A percentile compares a stretch with the other conserved stretches of the same genome.
phyloP scores from a whole-genome alignment of 2,113 vertebrate species.

The Cavia aperea region DNA sequence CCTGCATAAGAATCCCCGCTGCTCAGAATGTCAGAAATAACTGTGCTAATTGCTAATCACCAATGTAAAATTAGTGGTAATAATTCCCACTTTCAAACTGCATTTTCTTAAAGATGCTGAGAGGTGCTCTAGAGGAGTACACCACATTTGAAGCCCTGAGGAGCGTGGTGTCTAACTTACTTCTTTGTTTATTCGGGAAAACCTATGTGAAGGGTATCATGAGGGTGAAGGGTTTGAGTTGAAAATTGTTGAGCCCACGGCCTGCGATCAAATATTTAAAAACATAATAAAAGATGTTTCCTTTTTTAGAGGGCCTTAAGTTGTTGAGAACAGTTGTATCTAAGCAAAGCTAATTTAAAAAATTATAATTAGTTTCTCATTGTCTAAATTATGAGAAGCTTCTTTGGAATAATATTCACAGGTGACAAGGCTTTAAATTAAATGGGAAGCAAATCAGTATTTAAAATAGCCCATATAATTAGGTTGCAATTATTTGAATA shows the following conservation, averaged over 20 bases:
- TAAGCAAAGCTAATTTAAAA: conserved; percentile 37
- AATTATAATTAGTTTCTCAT: conserved; percentile 46
- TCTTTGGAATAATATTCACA: conserved; percentile 49
- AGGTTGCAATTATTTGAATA: conserved; percentile 60
- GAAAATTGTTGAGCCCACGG: background rate
- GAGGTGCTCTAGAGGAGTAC: background rate
- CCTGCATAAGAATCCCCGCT: background rate
- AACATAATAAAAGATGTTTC: background rate
- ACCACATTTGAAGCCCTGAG: background rate
- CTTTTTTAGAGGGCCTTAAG: background rate
- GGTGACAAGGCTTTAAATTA: conserved; percentile 54
- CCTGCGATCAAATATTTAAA: background rate
- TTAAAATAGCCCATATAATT: conserved; percentile 58
- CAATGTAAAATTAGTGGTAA: background rate
- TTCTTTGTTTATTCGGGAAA: background rate
- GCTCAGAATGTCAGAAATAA: background rate
- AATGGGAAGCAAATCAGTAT: conserved; percentile 52
- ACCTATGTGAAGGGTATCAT: background rate
- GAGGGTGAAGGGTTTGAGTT: background rate
- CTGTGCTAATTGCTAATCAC: background rate
- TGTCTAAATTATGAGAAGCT: conserved; percentile 42
- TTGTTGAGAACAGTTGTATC: conserved; percentile 26
- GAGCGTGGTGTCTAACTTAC: rapidly evolving
- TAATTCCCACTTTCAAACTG: background rate
- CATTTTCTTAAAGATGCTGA: background rate